These are phyloP conservation scores for Drosophila ficusphila DNA, from an alignment of 1,140 invertebrate genomes.

Conservation along the genomic window DNA sequence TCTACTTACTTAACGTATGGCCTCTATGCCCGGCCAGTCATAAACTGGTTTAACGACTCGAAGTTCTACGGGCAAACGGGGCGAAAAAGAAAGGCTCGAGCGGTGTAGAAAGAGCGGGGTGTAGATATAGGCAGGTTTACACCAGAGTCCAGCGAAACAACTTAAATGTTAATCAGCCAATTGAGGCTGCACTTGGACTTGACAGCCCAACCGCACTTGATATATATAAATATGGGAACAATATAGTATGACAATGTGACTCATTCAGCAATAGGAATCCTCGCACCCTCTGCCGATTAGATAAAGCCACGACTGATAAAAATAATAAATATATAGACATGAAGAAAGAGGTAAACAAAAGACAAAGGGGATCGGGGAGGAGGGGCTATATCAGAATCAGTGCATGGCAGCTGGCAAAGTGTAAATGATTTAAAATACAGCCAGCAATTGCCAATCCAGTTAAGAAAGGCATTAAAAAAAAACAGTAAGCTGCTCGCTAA, in stretches of 20 bases:
- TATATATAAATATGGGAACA: constrained; percentile 3
- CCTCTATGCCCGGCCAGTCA: constrained; percentile 61
- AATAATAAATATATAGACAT: neutral
- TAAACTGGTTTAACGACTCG: constrained; percentile 77
- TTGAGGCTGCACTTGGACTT: constrained; percentile 49
- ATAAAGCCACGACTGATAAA: constrained; percentile 19
- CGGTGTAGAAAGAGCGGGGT: neutral
- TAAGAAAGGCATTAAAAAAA: constrained; percentile 35
- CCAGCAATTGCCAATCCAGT: constrained; percentile 40
- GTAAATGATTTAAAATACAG: constrained; percentile 60
- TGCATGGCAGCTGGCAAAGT: constrained; percentile 68
- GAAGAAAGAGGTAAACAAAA: neutral
- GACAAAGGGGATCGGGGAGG: neutral
- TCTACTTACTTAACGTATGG: constrained; percentile 65
- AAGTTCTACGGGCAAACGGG: constrained; percentile 41
- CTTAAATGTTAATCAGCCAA: constrained; percentile 24
- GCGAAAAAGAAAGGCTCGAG: neutral
- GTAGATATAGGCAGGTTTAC: constrained; percentile 25
- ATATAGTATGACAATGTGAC: neutral
- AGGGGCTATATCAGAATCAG: constrained; percentile 50
- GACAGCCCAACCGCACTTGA: constrained; percentile 19
- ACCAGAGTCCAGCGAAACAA: neutral
- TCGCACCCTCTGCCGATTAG: constrained; percentile 14
- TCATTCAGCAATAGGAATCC: neutral
- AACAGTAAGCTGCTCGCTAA: constrained; percentile 17